Percentiles rank a stretch among this genome's conserved stretches.
Conservation (phyloP, 2,888 invertebrate species). For the Crocallis elinguaria region DNA sequence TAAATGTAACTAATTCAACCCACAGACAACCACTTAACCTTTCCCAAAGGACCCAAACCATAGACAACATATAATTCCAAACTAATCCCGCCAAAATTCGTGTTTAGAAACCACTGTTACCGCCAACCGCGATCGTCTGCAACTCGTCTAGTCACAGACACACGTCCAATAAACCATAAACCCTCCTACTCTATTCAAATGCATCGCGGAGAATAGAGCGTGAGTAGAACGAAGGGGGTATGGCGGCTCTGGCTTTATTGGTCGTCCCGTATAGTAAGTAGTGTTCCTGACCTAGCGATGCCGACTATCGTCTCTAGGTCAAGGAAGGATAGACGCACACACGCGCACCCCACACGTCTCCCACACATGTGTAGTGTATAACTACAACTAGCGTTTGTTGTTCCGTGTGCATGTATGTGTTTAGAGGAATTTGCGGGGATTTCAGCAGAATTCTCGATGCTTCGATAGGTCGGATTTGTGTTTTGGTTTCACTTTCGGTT, state of each 20-base stretch:
- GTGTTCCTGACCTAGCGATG: constrained; percentile 81
- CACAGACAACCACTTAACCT: constrained; percentile 17
- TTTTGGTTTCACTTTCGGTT: constrained; percentile 26
- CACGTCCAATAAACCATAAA: constrained; percentile 55
- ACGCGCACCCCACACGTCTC: constrained; percentile 39
- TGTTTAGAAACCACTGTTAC: constrained; percentile 36
- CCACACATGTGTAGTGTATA: constrained; percentile 26
- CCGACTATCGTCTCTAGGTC: constrained; percentile 80
- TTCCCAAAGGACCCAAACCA: constrained; percentile 48
- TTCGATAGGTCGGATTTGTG: constrained; percentile 18
- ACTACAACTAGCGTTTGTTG: constrained; percentile 31
- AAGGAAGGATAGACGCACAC: constrained; percentile 83
- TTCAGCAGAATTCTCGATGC: constrained; percentile 32
- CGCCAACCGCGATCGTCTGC: constrained; percentile 68
- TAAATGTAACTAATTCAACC: constrained; percentile 24
- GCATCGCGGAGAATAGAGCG: constrained; percentile 40
- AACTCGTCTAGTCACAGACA: constrained; percentile 71
- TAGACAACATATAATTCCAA: constrained; percentile 39
- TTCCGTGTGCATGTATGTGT: constrained; percentile 31
- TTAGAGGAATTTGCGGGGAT: constrained; percentile 36
- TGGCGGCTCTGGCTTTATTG: constrained; percentile 49
- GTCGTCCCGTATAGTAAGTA: constrained; percentile 70
- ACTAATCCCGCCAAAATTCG: constrained; percentile 44
- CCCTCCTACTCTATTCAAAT: constrained; percentile 54
- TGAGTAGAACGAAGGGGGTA: constrained; percentile 34